Base-by-base conservation (phyloP, 2,113 vertebrate species). In the Cynoglossus semilaevis region DNA sequence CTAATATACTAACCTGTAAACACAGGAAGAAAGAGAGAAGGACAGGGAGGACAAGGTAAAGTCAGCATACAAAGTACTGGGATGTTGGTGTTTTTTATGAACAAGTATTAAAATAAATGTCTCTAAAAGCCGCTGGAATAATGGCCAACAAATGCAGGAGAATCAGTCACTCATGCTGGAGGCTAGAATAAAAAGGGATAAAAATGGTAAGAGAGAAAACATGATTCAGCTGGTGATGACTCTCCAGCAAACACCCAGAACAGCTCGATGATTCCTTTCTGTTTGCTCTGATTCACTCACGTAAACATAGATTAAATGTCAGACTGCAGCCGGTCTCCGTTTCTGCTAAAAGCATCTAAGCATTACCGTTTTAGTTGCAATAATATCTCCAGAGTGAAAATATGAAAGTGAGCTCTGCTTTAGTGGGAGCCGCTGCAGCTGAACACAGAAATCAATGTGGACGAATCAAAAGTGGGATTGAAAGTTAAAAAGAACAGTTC, bases 311-410 rank as follows among this genome's bases (percentile, higher is more conserved):
- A 73, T 48, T 62, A 35, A 37, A 53, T 38, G 40, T 54, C 15
- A 42, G 35, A 9, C 8, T 45, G 36, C 7, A 38, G 8, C 14
- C 47, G 22, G n/a, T 16, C 40, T 16, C 19, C 49, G 0, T 43
- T 51, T 51, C 47, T 38, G 11, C 19, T 64, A 12, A 61, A 65
- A 65, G 50, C 35, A 55, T 59, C 4, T 47, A 1, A 15, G 41
- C 48, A 34, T 50, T 54, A 42, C 64, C 16, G 0, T 7, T 1
- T 40, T 51, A 19, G 7, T 13, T 14, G 40, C 10, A 4, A 12
- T 15, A 1, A 17, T 15, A 41, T 49, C 18, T 14, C 35, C 35
- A 35, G 17, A 45, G 40, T 16, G 36, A 7, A 54, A 58, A 37
- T 17, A 17, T 37, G n/a, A 10, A 19, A 7, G 29, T 0, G 38